Conservation (phyloP, 2,113 vertebrate genomes). For the Puma concolor region DNA sequence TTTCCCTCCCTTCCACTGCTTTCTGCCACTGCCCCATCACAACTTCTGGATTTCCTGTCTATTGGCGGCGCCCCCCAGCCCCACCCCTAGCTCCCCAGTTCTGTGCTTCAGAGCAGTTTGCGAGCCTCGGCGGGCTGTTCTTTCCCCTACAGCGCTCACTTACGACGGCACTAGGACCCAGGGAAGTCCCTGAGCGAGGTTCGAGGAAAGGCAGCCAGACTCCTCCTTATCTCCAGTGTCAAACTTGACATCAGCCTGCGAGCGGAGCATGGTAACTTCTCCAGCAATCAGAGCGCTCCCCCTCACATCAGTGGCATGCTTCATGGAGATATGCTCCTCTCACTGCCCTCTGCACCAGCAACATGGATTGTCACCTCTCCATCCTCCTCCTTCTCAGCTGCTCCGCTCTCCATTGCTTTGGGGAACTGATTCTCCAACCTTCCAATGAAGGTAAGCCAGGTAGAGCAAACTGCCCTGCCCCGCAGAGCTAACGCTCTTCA, state of each 20-base stretch:
- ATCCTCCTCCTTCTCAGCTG: constrained; percentile 86
- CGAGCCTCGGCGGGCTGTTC: rapidly evolving
- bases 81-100: not conserved
- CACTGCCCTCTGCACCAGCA: constrained; percentile 91
- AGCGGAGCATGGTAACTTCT: constrained; percentile 90
- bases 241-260: constrained; percentile 91
- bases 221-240: constrained; percentile 92
- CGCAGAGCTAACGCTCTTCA: not conserved
- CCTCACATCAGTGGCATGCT: constrained; percentile 93
- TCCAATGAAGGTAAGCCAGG: constrained; percentile 94
- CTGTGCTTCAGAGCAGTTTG: rapidly evolving
- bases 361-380: constrained; percentile 93
- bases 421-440: constrained; percentile 87
- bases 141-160: not conserved
- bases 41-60: not conserved
- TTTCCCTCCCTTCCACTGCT: not conserved
- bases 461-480: not conserved
- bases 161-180: constrained; percentile 83
- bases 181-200: constrained; percentile 61
- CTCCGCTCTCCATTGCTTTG: constrained; percentile 79
- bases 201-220: constrained; percentile 82
- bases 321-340: constrained; percentile 94
- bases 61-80: not conserved
- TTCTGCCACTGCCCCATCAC: not conserved
- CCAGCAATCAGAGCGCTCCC: constrained; percentile 83